These are phyloP conservation scores for Sceloporus undulatus DNA, from an alignment of 2,113 vertebrate species.

Conservation along the genomic window DNA sequence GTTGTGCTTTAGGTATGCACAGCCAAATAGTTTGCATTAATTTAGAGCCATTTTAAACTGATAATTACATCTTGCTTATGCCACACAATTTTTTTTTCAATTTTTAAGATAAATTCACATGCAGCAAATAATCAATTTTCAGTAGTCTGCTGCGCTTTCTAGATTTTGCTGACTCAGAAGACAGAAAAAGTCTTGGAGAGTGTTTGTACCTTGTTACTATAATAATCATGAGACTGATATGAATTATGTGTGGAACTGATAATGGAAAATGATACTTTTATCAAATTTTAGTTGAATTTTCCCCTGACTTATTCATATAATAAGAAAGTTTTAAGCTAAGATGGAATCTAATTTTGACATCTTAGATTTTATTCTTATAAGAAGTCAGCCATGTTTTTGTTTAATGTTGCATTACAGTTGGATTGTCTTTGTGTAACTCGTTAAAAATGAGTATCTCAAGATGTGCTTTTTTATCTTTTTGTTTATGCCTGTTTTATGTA, in stretches of 20 bases:
- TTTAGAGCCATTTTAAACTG: not conserved
- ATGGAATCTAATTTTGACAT: slow-evolving; percentile 53
- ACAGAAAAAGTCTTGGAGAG: slow-evolving; percentile 21
- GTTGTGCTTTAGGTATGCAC: not conserved
- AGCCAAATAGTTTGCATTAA: slow-evolving; percentile 32
- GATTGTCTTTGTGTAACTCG: slow-evolving; percentile 80
- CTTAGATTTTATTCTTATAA: slow-evolving; percentile 53
- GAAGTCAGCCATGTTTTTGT: slow-evolving; percentile 52
- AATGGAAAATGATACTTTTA: slow-evolving; percentile 34
- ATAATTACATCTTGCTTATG: slow-evolving; percentile 15
- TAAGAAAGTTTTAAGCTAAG: slow-evolving; percentile 55
- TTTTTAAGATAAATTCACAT: slow-evolving; percentile 29
- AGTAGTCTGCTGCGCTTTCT: slow-evolving; percentile 19
- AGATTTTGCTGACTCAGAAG: not conserved
- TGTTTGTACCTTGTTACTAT: not conserved
- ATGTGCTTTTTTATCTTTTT: slow-evolving; percentile 58
- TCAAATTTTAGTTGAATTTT: slow-evolving; percentile 1
- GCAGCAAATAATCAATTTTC: slow-evolving; percentile 25
- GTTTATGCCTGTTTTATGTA: slow-evolving; percentile 44
- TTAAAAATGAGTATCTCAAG: slow-evolving; percentile 82
- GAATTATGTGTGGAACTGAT: slow-evolving; percentile 38
- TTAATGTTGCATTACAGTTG: slow-evolving; percentile 83
- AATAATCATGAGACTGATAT: slow-evolving; percentile 33
- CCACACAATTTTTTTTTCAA: not conserved
- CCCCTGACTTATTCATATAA: slow-evolving; percentile 40